A percentile compares a stretch with the other conserved stretches of the same genome.
Evolutionary conservation across 2,888 invertebrate genomes (phyloP).

Genomic region (Papilio demoleus): DNA sequence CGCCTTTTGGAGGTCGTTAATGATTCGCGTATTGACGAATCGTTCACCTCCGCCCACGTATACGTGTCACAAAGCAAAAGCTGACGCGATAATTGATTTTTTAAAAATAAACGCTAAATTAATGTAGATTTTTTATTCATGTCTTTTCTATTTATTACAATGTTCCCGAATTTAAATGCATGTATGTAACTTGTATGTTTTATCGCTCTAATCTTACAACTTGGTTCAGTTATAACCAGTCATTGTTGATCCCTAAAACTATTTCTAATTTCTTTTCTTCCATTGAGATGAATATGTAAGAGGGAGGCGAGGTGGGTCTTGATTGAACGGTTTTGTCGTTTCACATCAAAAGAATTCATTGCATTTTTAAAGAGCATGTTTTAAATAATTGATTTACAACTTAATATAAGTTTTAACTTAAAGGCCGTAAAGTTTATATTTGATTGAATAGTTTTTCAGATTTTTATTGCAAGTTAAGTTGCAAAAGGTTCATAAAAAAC

Average conservation of each 20-base stretch:
- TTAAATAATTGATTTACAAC: background rate
- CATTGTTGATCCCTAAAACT: constrained; percentile 15
- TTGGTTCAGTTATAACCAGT: constrained; percentile 30
- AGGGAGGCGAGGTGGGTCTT: constrained; percentile 4
- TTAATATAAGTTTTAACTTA: constrained; percentile 4
- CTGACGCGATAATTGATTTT: constrained; percentile 19
- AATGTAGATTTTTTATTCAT: background rate
- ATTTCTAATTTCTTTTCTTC: constrained; percentile 24
- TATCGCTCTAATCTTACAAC: constrained; percentile 5
- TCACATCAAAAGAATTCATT: constrained; percentile 39
- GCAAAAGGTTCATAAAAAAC: constrained; percentile 49
- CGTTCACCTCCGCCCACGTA: constrained; percentile 69
- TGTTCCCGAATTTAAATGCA: too few relatives aligned
- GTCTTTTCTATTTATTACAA: too few relatives aligned
- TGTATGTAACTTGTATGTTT: too few relatives aligned
- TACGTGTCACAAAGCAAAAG: constrained; percentile 41
- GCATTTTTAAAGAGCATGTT: constrained; percentile 30
- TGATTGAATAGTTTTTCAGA: background rate
- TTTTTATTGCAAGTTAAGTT: constrained; percentile 46
- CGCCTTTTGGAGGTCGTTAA: constrained; percentile 52
- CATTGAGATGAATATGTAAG: background rate
- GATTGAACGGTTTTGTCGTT: constrained; percentile 24
- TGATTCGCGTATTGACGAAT: constrained; percentile 63
- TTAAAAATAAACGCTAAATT: background rate
- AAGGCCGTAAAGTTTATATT: constrained; percentile 10